phyloP scores from a whole-genome alignment of 2,888 invertebrate species.

The Liopterus haemorrhoidalis region DNA sequence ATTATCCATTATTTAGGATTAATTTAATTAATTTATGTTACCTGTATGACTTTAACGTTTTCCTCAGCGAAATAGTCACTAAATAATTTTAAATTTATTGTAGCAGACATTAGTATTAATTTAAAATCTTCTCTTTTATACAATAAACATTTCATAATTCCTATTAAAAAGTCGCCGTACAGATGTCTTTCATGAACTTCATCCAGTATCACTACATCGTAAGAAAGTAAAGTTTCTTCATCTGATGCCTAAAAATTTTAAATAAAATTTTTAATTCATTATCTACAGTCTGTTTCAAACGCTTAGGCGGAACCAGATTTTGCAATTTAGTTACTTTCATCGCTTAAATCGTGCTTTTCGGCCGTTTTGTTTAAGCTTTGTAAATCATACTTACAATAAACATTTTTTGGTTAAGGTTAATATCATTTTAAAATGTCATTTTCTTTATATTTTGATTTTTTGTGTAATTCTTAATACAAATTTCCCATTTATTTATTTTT shows the following conservation, averaged over 20 bases:
- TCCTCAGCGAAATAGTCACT: conserved; percentile 78
- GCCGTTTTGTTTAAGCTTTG: too few species aligned
- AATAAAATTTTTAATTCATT: conserved; percentile 5
- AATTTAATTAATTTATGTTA: conserved; percentile 41
- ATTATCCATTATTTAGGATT: conserved; percentile 26
- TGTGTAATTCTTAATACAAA: too few species aligned
- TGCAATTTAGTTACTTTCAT: too few species aligned
- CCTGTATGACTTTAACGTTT: conserved; percentile 75
- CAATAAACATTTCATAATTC: conserved; percentile 87
- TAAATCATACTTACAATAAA: too few species aligned
- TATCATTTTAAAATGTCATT: too few species aligned
- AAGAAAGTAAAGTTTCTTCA: conserved; percentile 72
- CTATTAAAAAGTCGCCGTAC: conserved; percentile 89
- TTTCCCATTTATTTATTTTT: too few species aligned
- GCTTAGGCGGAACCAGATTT: too few species aligned
- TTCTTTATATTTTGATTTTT: too few species aligned
- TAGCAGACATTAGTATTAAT: conserved; percentile 96
- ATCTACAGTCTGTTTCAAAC: too few species aligned
- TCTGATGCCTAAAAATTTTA: conserved; percentile 71
- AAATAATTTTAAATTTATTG: conserved; percentile 95
- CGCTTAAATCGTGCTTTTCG: too few species aligned
- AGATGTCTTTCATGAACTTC: conserved; percentile 97
- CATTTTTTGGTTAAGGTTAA: too few species aligned
- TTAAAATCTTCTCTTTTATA: conserved; percentile 76
- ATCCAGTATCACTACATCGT: conserved; percentile 91